phyloP scores from a whole-genome alignment of 1,140 invertebrate species.

The Battus philenor region DNA sequence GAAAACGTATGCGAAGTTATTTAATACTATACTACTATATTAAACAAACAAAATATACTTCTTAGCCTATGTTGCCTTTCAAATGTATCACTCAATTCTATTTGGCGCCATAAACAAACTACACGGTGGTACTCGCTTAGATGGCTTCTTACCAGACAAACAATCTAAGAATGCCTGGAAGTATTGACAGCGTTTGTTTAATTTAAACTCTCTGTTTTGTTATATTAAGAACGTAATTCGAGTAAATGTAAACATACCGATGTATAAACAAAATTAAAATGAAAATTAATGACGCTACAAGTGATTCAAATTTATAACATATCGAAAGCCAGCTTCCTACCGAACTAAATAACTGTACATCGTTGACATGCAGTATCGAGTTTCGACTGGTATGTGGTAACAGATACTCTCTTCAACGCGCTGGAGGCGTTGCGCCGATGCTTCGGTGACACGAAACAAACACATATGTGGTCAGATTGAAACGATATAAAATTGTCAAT shows the following conservation, averaged over 20 bases:
- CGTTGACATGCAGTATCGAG: constrained; percentile 27
- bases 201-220: no score
- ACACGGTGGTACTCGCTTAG: no score
- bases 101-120: no score
- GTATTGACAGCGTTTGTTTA: no score
- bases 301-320: constrained; percentile 20
- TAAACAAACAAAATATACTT: no score
- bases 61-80: no score
- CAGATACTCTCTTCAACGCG: constrained; percentile 8
- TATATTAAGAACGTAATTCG: no score
- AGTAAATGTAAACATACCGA: not conserved
- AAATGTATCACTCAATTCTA: no score
- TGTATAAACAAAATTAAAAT: constrained; percentile 11
- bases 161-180: no score
- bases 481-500: constrained; percentile 8
- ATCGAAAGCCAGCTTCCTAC: constrained; percentile 22
- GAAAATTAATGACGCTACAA: constrained; percentile 26
- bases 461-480: constrained; percentile 7
- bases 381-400: constrained; percentile 29
- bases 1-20: no score
- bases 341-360: constrained; percentile 27
- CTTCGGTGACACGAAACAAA: not conserved
- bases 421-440: constrained; percentile 4
- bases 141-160: no score
- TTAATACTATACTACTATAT: no score